Evolutionary conservation across 1,140 invertebrate genomes (phyloP).

Genomic region (Mylabris phalerata): DNA sequence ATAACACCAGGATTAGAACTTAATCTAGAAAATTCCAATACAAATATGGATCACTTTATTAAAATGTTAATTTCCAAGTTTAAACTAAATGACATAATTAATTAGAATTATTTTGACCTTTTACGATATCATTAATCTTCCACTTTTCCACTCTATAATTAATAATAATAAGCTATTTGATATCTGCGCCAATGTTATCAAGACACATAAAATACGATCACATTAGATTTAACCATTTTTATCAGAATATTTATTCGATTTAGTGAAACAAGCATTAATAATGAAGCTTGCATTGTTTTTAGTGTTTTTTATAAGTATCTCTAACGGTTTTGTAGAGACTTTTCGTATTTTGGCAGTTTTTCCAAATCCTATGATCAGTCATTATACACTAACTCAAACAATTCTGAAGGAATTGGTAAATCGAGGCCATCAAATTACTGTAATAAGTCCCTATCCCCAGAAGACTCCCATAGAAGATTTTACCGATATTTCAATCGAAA

Average conservation of each 20-base stretch:
- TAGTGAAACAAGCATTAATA: neutral
- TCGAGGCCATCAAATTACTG: constrained; percentile 46
- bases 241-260: too few species aligned
- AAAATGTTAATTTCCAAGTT: too few species aligned
- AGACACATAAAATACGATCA: too few species aligned
- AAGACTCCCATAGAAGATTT: constrained; percentile 23
- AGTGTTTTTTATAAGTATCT: neutral
- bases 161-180: neutral
- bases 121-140: neutral
- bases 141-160: neutral
- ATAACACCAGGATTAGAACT: too few species aligned
- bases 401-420: constrained; percentile 40
- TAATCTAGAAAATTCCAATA: too few species aligned
- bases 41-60: too few species aligned
- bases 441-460: constrained; percentile 42
- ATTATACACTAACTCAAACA: constrained; percentile 23
- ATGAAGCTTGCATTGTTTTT: neutral
- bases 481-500: constrained; percentile 17
- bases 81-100: neutral
- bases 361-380: constrained; percentile 31
- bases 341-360: constrained; percentile 31
- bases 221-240: too few species aligned
- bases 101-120: neutral
- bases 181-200: too few species aligned
- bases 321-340: neutral